These are phyloP conservation scores for Anseranas semipalmata DNA, from an alignment of 2,113 vertebrate species.

Conservation along the genomic window DNA sequence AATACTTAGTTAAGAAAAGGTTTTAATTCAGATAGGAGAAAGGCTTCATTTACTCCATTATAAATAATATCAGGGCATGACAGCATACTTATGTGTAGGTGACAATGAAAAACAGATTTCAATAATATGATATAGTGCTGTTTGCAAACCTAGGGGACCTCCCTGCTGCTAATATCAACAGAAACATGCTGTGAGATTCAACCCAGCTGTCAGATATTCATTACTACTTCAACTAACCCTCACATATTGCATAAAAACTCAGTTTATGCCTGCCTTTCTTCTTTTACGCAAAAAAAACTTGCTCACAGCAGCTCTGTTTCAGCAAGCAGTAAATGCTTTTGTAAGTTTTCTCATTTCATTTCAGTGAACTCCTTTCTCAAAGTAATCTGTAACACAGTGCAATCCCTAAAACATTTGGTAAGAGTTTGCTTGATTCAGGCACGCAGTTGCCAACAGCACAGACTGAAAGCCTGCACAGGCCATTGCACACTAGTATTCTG, in stretches of 20 bases:
- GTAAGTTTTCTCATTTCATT: not conserved
- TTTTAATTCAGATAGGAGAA: not conserved
- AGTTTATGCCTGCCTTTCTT: not conserved
- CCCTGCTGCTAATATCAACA: constrained; percentile 23
- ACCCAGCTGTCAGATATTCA: constrained; percentile 38
- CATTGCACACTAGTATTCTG: not conserved
- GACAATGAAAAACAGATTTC: constrained; percentile 52
- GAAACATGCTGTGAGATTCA: constrained; percentile 17
- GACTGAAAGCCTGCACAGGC: not conserved
- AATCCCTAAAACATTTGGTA: not conserved
- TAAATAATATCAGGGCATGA: constrained; percentile 3
- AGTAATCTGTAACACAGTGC: not conserved
- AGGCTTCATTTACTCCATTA: not conserved
- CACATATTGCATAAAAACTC: not conserved
- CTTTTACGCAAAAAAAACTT: not conserved
- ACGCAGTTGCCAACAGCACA: not conserved
- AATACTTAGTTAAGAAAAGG: not conserved
- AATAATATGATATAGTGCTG: not conserved
- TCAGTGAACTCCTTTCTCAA: not conserved
- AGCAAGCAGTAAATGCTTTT: not conserved
- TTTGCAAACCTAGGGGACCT: constrained; percentile 31
- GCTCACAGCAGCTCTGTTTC: not conserved
- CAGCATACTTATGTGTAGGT: not conserved
- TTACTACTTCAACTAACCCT: not conserved
- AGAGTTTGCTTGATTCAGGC: not conserved